These are phyloP conservation scores for Xylota segnis DNA, from an alignment of 2,888 invertebrate species.

Conservation along the genomic window DNA sequence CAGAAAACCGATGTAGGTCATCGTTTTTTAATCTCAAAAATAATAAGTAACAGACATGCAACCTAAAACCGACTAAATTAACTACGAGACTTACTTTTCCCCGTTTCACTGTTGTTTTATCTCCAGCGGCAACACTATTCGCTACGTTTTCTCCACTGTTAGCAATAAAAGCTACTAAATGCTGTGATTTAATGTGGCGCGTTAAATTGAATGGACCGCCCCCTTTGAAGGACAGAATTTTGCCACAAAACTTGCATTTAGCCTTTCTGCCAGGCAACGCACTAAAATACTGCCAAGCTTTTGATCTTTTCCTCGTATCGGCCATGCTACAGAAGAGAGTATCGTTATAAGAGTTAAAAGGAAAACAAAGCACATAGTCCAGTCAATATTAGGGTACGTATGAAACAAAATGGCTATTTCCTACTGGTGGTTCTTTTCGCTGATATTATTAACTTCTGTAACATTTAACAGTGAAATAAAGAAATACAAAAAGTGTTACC, in stretches of 20 bases:
- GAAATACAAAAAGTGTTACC: neutral
- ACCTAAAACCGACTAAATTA: too few species aligned
- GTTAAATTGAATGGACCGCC: slow-evolving; percentile 4
- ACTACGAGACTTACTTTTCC: too few species aligned
- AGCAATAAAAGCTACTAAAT: neutral
- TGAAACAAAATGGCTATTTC: too few species aligned
- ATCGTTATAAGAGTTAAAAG: neutral
- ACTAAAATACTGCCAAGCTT: neutral
- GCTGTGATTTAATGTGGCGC: neutral
- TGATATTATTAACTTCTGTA: too few species aligned
- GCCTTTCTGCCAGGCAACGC: neutral
- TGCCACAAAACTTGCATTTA: neutral
- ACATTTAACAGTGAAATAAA: neutral
- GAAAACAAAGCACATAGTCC: neutral
- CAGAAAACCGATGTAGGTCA: too few species aligned
- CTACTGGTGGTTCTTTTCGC: too few species aligned
- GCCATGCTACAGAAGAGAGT: neutral
- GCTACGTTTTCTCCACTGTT: too few species aligned
- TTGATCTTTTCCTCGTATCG: neutral
- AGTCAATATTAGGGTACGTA: too few species aligned
- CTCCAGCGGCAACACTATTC: too few species aligned
- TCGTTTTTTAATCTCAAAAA: too few species aligned
- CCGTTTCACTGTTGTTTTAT: too few species aligned
- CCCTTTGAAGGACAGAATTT: neutral
- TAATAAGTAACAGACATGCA: too few species aligned